Base-by-base conservation (phyloP, 2,797 vertebrate species). In the Pempheris klunzingeri region DNA sequence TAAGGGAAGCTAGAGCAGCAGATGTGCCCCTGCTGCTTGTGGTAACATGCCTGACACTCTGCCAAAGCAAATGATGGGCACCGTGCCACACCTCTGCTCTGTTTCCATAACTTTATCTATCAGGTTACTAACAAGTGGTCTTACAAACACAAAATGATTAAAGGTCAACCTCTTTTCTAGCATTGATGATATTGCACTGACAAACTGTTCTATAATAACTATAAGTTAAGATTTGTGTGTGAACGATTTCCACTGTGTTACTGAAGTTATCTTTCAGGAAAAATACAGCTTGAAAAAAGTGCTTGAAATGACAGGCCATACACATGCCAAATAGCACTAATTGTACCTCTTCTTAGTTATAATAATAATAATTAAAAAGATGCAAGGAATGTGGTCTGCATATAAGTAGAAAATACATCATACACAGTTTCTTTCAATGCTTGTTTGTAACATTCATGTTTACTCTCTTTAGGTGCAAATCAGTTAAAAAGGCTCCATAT, bases 381-480 rank as follows among this genome's bases (percentile, higher is more conserved):
- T 82, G 28, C 11, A 66, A 30, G 24, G 43, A 76, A 80, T 75
- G 41, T n/a, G 11, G 1, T 59, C 5, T 38, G n/a, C n/a, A 52
- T 53, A 22, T 32, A 39, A 41, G 13, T 36, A 8, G 5, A 53
- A 63, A 55, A 44, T 49, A 26, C 3, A 58, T 13, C 5, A 80
- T 20, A 7, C 26, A 14, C 10, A 10, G 9, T 20, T 57, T 22
- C 60, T 69, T 64, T 10, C 2, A 7, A 38, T 9, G 1, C 22
- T 67, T 69, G n/a, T 5, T 59, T 76, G 49, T 86, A 81, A 85
- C 61, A 52, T 69, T 17, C 7, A 9, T 54, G 5, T 84, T 74
- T 80, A 13, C 38, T 75, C 55, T 66, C 55, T 41, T 24, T 80
- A 98, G 97, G 92, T 99, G 97, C 83, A 95, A 93, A 85, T 83